Evolutionary conservation across 2,888 invertebrate species (phyloP).

Genomic region (Ochropleura leucogaster): DNA sequence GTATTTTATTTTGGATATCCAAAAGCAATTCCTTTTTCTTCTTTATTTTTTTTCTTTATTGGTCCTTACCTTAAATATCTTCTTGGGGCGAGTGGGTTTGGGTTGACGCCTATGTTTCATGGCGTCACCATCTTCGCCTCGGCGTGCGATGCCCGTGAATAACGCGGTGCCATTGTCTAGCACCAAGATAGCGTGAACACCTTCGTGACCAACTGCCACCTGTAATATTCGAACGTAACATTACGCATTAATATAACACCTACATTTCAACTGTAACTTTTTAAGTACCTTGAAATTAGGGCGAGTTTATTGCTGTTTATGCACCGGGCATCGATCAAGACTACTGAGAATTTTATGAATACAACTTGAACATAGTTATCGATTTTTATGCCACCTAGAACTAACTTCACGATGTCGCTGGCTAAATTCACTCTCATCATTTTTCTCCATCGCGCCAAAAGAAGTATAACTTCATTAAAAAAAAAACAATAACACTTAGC

Average conservation of each 20-base stretch:
- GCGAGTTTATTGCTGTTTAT: not conserved
- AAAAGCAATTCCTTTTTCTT: not conserved
- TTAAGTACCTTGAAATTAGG: not conserved
- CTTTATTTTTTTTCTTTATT: not conserved
- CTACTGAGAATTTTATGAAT: not conserved
- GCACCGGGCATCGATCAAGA: not conserved
- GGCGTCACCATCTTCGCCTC: constrained; percentile 98
- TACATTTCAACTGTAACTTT: not conserved
- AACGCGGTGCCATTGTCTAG: constrained; percentile 97
- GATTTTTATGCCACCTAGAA: too few relatives aligned
- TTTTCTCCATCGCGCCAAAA: too few relatives aligned
- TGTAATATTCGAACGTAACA: constrained; percentile 88
- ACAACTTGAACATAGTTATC: too few relatives aligned
- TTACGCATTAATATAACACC: not conserved
- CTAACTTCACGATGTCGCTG: too few relatives aligned
- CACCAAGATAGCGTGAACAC: constrained; percentile 97
- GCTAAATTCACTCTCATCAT: too few relatives aligned
- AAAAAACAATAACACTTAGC: not conserved
- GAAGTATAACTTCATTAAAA: too few relatives aligned
- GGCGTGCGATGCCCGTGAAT: constrained; percentile 94
- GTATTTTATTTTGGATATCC: not conserved
- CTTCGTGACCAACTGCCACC: constrained; percentile 98
- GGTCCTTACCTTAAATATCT: constrained; percentile 94
- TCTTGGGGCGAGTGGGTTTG: constrained; percentile 97
- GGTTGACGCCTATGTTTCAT: constrained; percentile 95